These are phyloP conservation scores for Allophyes oxyacanthae DNA, from an alignment of 2,888 invertebrate species.

Conservation along the genomic window DNA sequence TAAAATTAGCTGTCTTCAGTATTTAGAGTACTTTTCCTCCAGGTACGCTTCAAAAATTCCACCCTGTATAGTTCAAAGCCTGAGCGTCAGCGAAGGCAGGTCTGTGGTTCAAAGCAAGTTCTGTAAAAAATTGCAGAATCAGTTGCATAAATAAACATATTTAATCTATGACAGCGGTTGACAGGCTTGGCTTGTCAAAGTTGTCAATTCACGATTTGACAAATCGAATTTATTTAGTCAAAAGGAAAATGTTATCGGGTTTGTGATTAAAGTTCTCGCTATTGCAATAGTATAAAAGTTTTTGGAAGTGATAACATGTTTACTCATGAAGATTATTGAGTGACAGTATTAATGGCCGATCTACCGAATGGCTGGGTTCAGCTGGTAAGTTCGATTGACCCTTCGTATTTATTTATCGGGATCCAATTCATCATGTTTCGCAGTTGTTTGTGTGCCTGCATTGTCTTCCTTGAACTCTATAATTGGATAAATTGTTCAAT, in stretches of 20 bases:
- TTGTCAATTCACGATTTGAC: conserved; percentile 51
- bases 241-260: conserved; percentile 64
- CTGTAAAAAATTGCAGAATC: neutral
- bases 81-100: too few species aligned
- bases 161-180: too few species aligned
- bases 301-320: conserved; percentile 56
- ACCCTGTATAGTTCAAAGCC: too few species aligned
- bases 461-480: conserved; percentile 72
- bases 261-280: conserved; percentile 58
- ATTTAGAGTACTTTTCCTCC: too few species aligned
- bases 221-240: conserved; percentile 49
- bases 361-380: conserved; percentile 90
- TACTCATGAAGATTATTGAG: conserved; percentile 67
- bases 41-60: too few species aligned
- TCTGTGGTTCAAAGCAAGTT: too few species aligned
- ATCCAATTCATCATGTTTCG: conserved; percentile 70
- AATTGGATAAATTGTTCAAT: conserved; percentile 79
- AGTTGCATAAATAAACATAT: too few species aligned
- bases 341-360: conserved; percentile 85
- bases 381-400: conserved; percentile 78
- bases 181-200: conserved; percentile 22
- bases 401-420: conserved; percentile 62
- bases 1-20: too few species aligned
- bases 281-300: conserved; percentile 66
- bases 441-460: conserved; percentile 73